These are phyloP conservation scores for Phenganax marumi DNA, from an alignment of 92 coral and sea anemone genomes.

Conservation along the genomic window DNA sequence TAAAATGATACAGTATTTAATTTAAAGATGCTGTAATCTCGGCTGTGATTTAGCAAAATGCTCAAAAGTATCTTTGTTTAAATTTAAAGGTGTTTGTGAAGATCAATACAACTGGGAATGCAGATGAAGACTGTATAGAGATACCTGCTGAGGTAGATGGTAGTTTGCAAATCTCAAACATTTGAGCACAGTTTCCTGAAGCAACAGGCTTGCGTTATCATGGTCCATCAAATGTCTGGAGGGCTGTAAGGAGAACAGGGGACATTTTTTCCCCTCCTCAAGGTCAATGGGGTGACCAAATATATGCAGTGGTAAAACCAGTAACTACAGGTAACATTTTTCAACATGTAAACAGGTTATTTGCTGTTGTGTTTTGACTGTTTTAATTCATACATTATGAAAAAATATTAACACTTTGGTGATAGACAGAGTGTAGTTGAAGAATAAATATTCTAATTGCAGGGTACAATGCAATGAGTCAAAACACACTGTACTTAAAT, in stretches of 20 bases:
- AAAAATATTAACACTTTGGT: too few species aligned
- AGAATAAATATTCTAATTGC: too few species aligned
- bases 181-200: conserved; percentile 87
- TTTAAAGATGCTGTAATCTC: too few species aligned
- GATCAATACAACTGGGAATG: not conserved
- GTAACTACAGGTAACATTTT: not conserved
- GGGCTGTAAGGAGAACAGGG: conserved; percentile 75
- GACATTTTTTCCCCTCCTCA: conserved; percentile 58
- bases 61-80: not conserved
- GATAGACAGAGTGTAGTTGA: too few species aligned
- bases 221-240: conserved; percentile 68
- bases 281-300: not conserved
- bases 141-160: conserved; percentile 81
- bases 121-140: conserved; percentile 47
- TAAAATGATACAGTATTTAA: too few species aligned
- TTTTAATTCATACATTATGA: too few species aligned
- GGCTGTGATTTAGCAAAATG: not conserved
- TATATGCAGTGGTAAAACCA: conserved; percentile 1
- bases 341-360: not conserved
- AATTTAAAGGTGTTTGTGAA: not conserved
- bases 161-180: conserved; percentile 67
- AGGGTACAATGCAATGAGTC: too few species aligned
- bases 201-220: conserved; percentile 85
- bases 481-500: too few species aligned
- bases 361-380: too few species aligned